Base-by-base conservation (phyloP, 2,888 invertebrate genomes). In the Microchrysa polita region DNA sequence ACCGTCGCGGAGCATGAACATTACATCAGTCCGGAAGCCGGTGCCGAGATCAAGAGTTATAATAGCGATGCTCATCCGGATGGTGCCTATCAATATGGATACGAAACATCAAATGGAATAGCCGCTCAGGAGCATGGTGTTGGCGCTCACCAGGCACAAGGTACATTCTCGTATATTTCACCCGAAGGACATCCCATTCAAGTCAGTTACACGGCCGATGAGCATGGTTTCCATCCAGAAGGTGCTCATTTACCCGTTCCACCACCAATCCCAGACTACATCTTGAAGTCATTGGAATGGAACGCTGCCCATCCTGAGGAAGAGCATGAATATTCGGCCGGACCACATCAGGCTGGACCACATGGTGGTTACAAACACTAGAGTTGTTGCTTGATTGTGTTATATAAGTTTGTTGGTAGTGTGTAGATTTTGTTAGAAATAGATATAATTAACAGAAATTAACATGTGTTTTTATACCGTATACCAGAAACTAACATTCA, bases 71-170 rank as follows among this genome's bases (percentile, higher is more conserved):
- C 22, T 5, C 55, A 55, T 20, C 55, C 55, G 22, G 55, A 55
- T 18, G 48, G 85, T 18, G 79, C 81, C 61, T 90, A 83, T 81
- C 71, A 79, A 0, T 88, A 83, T 80, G 72, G 74, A 5, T 90
- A 81, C 79, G 84, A 88, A 78, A 90, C 90, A 77, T 84, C 85
- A n/a, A 90, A 91, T 79, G 90, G 90, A 18, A 91, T 91, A 79
- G 73, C 80, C 0, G 88, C 82, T 5, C 86, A 89, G 77, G 89
- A 89, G 79, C 77, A 79, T 16, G 91, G 90, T 75, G 81, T 79
- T 16, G 82, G 90, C 77, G 87, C 87, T 10, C 55, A 55, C 10
- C 16, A 55, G 10, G 55, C 55, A n/a, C 16, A 18, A n/a, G 55
- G 55, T 87, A 20, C 18, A 10, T 86, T 83, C 80, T 79, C 83